Percentiles rank a stretch among this genome's conserved stretches.
These are phyloP conservation scores for Callinectes sapidus DNA, from an alignment of 2,888 invertebrate species.

Conservation along the genomic window DNA sequence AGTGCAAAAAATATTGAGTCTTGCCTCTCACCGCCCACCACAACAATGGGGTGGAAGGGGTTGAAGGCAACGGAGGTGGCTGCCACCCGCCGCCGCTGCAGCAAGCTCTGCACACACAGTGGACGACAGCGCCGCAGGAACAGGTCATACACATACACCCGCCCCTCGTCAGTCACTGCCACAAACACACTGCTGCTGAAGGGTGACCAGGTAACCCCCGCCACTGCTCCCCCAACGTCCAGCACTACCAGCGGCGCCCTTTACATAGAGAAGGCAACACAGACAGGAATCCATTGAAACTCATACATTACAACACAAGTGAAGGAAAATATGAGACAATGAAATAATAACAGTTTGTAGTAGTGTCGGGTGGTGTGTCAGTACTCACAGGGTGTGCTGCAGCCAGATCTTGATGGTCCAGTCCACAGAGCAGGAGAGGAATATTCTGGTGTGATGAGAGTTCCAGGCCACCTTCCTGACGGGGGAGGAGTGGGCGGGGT, in stretches of 20 bases:
- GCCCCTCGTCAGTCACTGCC: conserved; percentile 77
- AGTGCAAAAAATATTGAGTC: not conserved
- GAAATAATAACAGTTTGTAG: too few species aligned
- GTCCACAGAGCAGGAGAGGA: conserved; percentile 78
- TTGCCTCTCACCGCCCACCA: conserved; percentile 76
- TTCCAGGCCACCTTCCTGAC: conserved; percentile 77
- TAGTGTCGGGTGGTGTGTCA: not conserved
- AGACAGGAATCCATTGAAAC: not conserved
- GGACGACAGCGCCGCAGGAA: conserved; percentile 79
- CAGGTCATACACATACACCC: conserved; percentile 74
- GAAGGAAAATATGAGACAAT: not conserved
- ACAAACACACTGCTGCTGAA: conserved; percentile 78
- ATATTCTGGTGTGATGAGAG: conserved; percentile 76
- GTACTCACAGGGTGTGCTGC: conserved; percentile 73
- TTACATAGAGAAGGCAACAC: not conserved
- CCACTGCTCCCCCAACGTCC: conserved; percentile 77
- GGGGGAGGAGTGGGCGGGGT: conserved; percentile 76
- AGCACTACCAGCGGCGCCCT: conserved; percentile 77
- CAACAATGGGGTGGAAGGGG: conserved; percentile 76
- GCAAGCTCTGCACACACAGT: conserved; percentile 78
- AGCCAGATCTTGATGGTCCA: conserved; percentile 78
- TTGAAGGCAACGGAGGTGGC: conserved; percentile 76
- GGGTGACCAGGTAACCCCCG: conserved; percentile 78
- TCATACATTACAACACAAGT: not conserved
- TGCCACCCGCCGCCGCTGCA: conserved; percentile 74